Base-by-base conservation (phyloP, 2,888 invertebrate genomes). In the Synergus gifuensis region DNA sequence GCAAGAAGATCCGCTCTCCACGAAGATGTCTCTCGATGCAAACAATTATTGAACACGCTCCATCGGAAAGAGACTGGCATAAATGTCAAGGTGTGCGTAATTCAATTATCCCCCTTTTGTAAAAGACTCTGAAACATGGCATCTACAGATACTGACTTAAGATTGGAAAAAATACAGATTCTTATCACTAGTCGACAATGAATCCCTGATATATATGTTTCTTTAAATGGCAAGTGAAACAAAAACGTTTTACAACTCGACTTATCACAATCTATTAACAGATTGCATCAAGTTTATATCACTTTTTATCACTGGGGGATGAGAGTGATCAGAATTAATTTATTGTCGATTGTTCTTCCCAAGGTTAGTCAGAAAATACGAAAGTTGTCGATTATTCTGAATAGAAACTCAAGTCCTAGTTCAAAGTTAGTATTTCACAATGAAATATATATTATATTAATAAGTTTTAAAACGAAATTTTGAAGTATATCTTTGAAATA, bases 41-140 rank as follows among this genome's bases (percentile, higher is more conserved):
- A 73, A 73, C 54, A 54, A 73, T 73, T 73, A 49, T 73, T 73
- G 54, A 73, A 36, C 54, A 36, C n/a, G 54, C 49, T 73, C 73
- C 36, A 49, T 73, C 54, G 73, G 54, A 73, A 54, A 73, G 73
- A 54, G 73, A 67, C 67, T 67, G 67, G 44, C 46, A 69, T 69
- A 73, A 73, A 73, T 73, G 73, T 73, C 73, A 73, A 73, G 73
- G 73, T 73, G 73, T 73, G 73, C 73, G 73, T 73, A 73, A 73
- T 73, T 73, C 73, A 73, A 73, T 73, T 73, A 73, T 73, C 49
- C 69, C 28, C 49, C 67, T 69, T 69, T 69, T 69, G 69, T 73
- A 73, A 16, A n/a, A 73, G 28, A 54, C 36, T 73, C 73, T 54
- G 46, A 22, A 49, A 69, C 69, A 69, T 54, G 69, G 49, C 69